Conservation (phyloP, 2,797 vertebrate species). For the Adrianichthys oophorus region DNA sequence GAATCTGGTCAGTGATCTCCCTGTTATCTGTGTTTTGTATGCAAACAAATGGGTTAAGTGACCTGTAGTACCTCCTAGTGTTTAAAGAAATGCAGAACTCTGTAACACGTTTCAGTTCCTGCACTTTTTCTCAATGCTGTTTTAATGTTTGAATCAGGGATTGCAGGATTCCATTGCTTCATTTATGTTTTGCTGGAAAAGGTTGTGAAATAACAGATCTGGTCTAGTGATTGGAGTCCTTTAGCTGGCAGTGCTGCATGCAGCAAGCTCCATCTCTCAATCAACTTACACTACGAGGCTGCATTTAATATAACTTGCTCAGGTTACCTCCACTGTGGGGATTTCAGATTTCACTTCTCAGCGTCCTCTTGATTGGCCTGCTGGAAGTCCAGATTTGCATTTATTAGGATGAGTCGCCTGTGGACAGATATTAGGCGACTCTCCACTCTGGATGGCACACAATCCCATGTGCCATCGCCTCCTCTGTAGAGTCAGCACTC, state of each 20-base stretch:
- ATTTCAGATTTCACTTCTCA: neutral
- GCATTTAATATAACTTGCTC: neutral
- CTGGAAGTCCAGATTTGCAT: conserved; percentile 7
- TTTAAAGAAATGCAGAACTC: too few species aligned
- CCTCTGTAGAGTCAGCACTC: neutral
- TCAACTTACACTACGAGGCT: neutral
- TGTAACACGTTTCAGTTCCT: too few species aligned
- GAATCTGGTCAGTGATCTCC: too few species aligned
- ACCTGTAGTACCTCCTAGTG: too few species aligned
- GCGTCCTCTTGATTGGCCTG: neutral
- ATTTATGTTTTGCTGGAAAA: too few species aligned
- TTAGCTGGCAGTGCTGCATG: neutral
- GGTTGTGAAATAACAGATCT: too few species aligned
- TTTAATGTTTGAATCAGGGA: too few species aligned
- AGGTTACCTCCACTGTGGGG: neutral
- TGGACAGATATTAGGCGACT: conserved; percentile 6
- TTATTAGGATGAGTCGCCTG: conserved; percentile 10
- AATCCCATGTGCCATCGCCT: neutral
- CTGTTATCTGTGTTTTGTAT: too few species aligned
- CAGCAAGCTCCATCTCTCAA: neutral
- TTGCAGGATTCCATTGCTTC: too few species aligned
- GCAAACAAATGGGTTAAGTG: too few species aligned
- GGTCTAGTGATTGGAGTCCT: too few species aligned
- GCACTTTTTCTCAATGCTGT: too few species aligned
- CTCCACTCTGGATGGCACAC: conserved; percentile 3